Evolutionary conservation across 1,140 invertebrate species (phyloP), one percentile per base, ranked within the genome.

Genomic region (Drosophila ficusphila): DNA sequence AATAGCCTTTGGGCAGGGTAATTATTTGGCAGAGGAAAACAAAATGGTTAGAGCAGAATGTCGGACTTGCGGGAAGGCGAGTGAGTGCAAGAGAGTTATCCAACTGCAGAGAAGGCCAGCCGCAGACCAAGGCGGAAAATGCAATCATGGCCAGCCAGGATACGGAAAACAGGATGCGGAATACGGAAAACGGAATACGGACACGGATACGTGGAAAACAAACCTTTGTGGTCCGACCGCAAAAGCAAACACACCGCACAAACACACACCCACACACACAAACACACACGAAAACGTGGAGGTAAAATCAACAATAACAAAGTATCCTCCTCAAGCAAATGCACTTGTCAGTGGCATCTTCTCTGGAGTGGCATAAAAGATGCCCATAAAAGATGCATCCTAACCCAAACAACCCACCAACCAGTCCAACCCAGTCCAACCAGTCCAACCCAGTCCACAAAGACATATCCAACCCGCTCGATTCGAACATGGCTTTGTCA

Each of bases 311-410:
- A 64, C 60, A 64, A 64, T 47, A 64, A 61, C 60, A 61, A 64
- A 46, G 60, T 47, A 61, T 62, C 42, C 42, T 29, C 54, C 42
- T 29, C 60, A 61, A 64, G 60, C 60, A 61, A 29, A 64, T 64
- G 54, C 60, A 64, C 60, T 64, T 64, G 60, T 61, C 60, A 64
- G 54, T 64, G 60, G 60, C 60, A 61, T 61, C 60, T 58, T 25
- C 38, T 44, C 23, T 14, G 12, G 60, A 64, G 60, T 64, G 60
- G 29, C 53, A 60, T n/a, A n/a, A n/a, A n/a, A n/a, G n/a, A n/a
- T n/a, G 39, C 21, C 60, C 60, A 64, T 61, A 61, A 64, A 47
- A 64, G 54, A 64, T 64, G 60, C 54, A 64, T 27, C 54, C 54
- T 6, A 27, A 4, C 12, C 23, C 19, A 9, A 14, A 4, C 12